Evolutionary conservation across 2,113 vertebrate genomes (phyloP).

Genomic region (Kryptolebias marmoratus): DNA sequence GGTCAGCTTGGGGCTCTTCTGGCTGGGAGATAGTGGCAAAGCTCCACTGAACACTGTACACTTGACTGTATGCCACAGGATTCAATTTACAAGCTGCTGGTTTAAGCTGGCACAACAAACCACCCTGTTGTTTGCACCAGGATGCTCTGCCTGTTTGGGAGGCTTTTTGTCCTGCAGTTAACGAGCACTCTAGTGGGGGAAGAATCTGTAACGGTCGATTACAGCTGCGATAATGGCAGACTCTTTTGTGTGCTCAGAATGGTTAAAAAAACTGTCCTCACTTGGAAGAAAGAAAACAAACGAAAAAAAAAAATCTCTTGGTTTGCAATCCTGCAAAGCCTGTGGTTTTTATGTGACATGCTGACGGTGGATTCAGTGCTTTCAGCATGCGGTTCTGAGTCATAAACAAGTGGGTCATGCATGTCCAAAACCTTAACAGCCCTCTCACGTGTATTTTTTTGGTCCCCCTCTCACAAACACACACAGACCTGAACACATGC

Average conservation of each 20-base stretch:
- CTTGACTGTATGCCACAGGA: conserved; percentile 73
- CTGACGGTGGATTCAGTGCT: conserved; percentile 62
- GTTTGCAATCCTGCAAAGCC: conserved; percentile 61
- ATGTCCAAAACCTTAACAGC: conserved; percentile 43
- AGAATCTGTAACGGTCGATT: conserved; percentile 68
- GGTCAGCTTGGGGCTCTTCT: conserved; percentile 66
- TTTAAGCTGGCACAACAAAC: conserved; percentile 63
- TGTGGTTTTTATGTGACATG: conserved; percentile 62
- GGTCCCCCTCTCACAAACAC: not conserved
- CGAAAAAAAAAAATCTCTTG: conserved; percentile 58
- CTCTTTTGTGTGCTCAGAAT: conserved; percentile 62
- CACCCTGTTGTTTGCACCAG: conserved; percentile 63
- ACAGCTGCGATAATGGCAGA: conserved; percentile 68
- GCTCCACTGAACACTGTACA: conserved; percentile 70
- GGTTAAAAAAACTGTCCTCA: conserved; percentile 57
- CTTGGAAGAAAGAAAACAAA: conserved; percentile 57
- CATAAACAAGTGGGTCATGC: conserved; percentile 55
- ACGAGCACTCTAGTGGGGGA: conserved; percentile 64
- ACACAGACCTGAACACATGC: conserved; percentile 1
- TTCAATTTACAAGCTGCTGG: conserved; percentile 78
- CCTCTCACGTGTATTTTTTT: conserved; percentile 28
- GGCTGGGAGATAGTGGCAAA: conserved; percentile 62
- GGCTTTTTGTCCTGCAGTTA: conserved; percentile 70
- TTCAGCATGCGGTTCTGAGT: conserved; percentile 56
- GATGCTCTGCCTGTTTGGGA: conserved; percentile 59